These are phyloP conservation scores for Temnothorax rugatulus DNA, from an alignment of 2,888 invertebrate genomes.

Conservation along the genomic window DNA sequence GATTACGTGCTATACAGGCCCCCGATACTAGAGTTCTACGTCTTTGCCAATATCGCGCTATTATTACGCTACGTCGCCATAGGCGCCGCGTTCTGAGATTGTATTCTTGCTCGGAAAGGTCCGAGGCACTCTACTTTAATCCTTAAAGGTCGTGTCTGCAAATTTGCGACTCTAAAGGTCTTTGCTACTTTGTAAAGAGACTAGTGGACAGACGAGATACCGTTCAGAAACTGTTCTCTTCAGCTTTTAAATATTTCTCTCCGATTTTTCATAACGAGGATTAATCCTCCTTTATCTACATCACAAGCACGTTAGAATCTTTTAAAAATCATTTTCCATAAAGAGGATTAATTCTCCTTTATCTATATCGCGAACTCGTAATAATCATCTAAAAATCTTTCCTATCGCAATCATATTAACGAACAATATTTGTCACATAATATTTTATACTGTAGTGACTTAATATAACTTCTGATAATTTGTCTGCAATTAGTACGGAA, in stretches of 20 bases:
- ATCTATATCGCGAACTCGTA: background rate
- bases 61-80: conserved; percentile 47
- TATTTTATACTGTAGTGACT: background rate
- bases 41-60: conserved; percentile 56
- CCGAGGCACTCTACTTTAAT: background rate
- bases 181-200: background rate
- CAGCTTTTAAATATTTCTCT: conserved; percentile 3
- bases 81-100: conserved; percentile 46
- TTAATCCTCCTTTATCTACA: background rate
- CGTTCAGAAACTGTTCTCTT: conserved; percentile 11
- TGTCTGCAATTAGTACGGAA: background rate
- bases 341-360: background rate
- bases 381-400: background rate
- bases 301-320: background rate
- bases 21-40: conserved; percentile 55
- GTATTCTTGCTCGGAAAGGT: background rate
- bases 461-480: background rate
- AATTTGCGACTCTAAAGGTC: background rate
- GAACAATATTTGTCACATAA: background rate
- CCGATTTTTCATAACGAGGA: background rate
- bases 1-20: conserved; percentile 46
- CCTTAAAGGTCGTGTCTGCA: background rate
- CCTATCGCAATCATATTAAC: background rate
- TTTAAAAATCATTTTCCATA: background rate
- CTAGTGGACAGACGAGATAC: background rate